Percentiles rank a stretch among this genome's conserved stretches.
These are phyloP conservation scores for Spatulosminthurus flaviceps DNA, from an alignment of 2,888 invertebrate species.

Conservation along the genomic window DNA sequence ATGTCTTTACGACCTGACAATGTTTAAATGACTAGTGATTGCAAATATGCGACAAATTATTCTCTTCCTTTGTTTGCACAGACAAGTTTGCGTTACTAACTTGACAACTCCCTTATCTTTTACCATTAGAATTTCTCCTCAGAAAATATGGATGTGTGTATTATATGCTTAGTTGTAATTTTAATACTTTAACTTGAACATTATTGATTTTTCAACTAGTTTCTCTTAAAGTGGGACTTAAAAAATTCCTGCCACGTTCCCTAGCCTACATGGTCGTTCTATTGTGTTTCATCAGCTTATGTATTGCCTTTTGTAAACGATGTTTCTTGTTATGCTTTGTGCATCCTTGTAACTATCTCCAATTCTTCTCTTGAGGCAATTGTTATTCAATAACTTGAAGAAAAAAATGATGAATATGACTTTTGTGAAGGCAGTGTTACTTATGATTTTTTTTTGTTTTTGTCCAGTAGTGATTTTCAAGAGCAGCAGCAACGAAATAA, in stretches of 20 bases:
- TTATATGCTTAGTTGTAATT: too few species aligned
- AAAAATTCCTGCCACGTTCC: slow-evolving; percentile 24
- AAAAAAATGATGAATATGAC: not conserved
- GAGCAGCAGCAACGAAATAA: slow-evolving; percentile 39
- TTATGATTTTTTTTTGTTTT: slow-evolving; percentile 24
- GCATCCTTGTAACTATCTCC: too few species aligned
- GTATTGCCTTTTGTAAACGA: too few species aligned
- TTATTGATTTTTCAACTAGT: slow-evolving; percentile 37
- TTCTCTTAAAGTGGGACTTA: not conserved
- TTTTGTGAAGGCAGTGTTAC: slow-evolving; percentile 24
- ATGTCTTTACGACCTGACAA: slow-evolving; percentile 31
- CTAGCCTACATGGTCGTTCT: too few species aligned
- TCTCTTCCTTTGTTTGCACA: slow-evolving; percentile 16
- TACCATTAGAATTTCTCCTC: not conserved
- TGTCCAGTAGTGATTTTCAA: slow-evolving; percentile 38
- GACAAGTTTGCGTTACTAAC: not conserved
- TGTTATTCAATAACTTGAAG: too few species aligned
- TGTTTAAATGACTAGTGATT: slow-evolving; percentile 30
- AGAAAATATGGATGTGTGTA: not conserved
- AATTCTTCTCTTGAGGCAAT: too few species aligned
- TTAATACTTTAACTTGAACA: not conserved
- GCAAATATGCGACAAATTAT: slow-evolving; percentile 35
- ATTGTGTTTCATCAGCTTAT: too few species aligned
- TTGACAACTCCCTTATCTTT: not conserved
- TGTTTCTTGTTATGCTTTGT: too few species aligned